These are phyloP conservation scores for Otocyon megalotis DNA, from an alignment of 2,113 vertebrate genomes.

Conservation along the genomic window DNA sequence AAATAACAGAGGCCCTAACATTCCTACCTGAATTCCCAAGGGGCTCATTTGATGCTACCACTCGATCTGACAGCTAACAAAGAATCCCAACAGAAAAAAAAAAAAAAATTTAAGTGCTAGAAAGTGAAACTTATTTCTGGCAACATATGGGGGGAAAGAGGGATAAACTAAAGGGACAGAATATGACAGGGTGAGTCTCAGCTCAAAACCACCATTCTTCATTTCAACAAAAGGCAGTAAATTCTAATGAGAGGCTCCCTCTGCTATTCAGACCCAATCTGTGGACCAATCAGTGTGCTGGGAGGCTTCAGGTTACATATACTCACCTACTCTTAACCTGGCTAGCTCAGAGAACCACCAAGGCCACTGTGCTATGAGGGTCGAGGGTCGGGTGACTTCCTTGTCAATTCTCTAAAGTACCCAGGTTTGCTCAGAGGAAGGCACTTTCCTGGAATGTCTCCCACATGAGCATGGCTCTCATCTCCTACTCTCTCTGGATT, in stretches of 20 bases:
- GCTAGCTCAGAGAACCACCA: neutral
- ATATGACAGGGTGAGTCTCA: neutral
- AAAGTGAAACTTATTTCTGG: neutral
- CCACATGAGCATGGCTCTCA: neutral
- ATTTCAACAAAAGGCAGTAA: neutral
- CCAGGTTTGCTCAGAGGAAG: neutral
- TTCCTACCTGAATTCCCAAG: neutral
- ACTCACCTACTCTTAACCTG: neutral
- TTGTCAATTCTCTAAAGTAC: neutral
- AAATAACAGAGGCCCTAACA: neutral
- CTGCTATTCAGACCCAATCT: neutral
- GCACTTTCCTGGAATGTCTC: neutral
- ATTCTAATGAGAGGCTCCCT: neutral
- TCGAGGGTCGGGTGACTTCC: neutral
- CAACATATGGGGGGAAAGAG: neutral
- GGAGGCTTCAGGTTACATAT: accelerated
- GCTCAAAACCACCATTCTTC: neutral
- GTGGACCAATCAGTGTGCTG: neutral
- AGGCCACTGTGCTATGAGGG: no score
- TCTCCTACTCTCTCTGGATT: neutral
- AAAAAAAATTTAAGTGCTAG: neutral
- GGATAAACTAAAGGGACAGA: neutral
- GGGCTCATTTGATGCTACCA: neutral
- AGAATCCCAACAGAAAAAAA: neutral
- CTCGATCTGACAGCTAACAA: neutral